phyloP scores from a whole-genome alignment of 2,113 vertebrate genomes.

The Notarius quadriscutis region DNA sequence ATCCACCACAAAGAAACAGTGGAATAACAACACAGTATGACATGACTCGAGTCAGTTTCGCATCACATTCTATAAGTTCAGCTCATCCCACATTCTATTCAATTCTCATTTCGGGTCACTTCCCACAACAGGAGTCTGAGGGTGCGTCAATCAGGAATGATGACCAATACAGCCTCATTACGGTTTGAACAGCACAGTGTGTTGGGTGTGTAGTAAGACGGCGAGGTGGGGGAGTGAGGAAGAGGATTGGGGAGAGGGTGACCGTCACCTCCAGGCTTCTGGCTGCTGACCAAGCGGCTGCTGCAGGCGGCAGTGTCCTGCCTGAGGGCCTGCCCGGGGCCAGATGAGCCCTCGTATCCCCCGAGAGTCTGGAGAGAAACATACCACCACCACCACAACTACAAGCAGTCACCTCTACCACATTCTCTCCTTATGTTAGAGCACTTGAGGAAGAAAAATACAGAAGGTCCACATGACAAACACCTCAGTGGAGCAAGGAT shows the following conservation, averaged over 20 bases:
- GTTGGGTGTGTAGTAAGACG: not conserved
- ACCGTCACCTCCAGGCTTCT: conserved; percentile 52
- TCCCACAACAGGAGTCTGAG: conserved; percentile 32
- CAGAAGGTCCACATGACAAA: conserved; percentile 18
- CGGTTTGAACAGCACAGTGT: conserved; percentile 25
- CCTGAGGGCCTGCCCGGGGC: conserved; percentile 58
- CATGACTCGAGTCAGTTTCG: not conserved
- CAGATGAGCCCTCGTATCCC: conserved; percentile 54
- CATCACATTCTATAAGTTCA: not conserved
- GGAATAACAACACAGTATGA: not conserved
- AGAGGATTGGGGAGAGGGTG: conserved; percentile 26
- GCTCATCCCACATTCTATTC: not conserved
- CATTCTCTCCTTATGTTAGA: conserved; percentile 2
- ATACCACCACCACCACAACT: conserved; percentile 36
- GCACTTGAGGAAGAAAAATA: conserved; percentile 11
- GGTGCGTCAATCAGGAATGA: conserved; percentile 29
- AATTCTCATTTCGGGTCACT: conserved; percentile 21
- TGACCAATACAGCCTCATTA: conserved; percentile 47
- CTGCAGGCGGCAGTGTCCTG: conserved; percentile 53
- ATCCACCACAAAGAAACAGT: not conserved
- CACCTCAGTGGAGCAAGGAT: not conserved
- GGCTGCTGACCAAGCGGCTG: conserved; percentile 60
- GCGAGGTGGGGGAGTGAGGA: not conserved
- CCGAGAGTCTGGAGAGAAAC: conserved; percentile 39
- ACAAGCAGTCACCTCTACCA: conserved; percentile 43